A percentile compares a stretch with the other conserved stretches of the same genome.
Evolutionary conservation across 2,113 vertebrate species (phyloP).

Genomic region (Scomber japonicus): DNA sequence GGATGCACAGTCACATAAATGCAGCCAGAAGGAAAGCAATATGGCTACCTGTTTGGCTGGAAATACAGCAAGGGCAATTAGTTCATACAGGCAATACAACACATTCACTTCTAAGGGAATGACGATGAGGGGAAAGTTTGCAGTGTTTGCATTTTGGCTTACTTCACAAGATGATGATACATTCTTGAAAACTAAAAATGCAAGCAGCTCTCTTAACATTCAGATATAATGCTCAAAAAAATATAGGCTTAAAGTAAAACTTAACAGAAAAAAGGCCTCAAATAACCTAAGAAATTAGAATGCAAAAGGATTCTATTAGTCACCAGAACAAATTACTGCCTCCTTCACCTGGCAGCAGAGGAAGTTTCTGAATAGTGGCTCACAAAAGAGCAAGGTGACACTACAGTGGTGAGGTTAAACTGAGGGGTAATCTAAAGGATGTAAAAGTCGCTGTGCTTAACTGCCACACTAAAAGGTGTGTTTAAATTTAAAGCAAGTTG

Average conservation of each 20-base stretch:
- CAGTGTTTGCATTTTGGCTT: slow-evolving; percentile 54
- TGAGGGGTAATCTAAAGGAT: slow-evolving; percentile 50
- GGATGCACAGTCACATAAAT: slow-evolving; percentile 44
- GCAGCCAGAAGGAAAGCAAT: slow-evolving; percentile 73
- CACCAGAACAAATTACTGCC: slow-evolving; percentile 15
- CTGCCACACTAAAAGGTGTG: slow-evolving; percentile 54
- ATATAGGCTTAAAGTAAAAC: neutral
- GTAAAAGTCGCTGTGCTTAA: slow-evolving; percentile 52
- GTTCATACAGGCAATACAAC: slow-evolving; percentile 61
- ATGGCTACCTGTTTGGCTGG: slow-evolving; percentile 74
- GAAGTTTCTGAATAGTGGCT: slow-evolving; percentile 23
- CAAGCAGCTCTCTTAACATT: neutral
- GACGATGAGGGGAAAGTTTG: slow-evolving; percentile 45
- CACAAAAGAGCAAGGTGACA: slow-evolving; percentile 35
- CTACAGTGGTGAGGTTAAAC: slow-evolving; percentile 35
- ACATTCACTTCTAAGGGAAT: slow-evolving; percentile 41
- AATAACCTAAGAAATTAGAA: neutral
- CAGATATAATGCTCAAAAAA: neutral
- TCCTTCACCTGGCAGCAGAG: neutral
- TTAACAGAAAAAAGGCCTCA: neutral
- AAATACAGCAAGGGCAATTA: slow-evolving; percentile 66
- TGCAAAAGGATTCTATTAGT: slow-evolving; percentile 14
- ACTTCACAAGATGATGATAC: neutral
- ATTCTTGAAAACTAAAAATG: slow-evolving; percentile 4
- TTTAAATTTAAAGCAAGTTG: slow-evolving; percentile 47